Base-by-base conservation (phyloP, 2,113 vertebrate species). In the Bambusicola thoracicus region DNA sequence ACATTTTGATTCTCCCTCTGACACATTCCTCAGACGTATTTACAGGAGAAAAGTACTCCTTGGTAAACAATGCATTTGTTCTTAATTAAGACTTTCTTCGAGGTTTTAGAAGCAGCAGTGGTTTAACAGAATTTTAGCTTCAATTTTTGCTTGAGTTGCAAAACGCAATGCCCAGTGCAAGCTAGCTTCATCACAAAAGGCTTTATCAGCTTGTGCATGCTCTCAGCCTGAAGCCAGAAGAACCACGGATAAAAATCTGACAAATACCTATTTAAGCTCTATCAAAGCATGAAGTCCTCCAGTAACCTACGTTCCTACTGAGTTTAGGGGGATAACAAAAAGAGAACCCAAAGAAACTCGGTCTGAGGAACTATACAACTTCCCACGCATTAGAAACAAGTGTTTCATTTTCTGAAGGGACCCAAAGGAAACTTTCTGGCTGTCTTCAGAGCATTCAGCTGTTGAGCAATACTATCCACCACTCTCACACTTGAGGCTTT, bases 331-430 rank as follows among this genome's bases (percentile, higher is more conserved):
- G 43, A 86, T 34, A 36, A 56, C 43, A 86, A 90, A 68, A 81
- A 22, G 14, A 92, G 32, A 84, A 84, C 32, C 10, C 10, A 8
- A 55, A 81, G 51, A 21, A 84, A 84, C 41, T 87, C 38, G 6
- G 41, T 77, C 7, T 63, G 29, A 83, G 14, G 44, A 87, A 67
- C 22, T 44, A 14, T 16, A 13, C 14, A 77, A 84, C 56, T 17
- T 75, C 61, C 25, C 34, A 51, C 34, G 43, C 41, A 46, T 20
- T 27, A 68, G 29, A 83, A 94, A 72, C 34, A 85, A 81, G 43
- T 6, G 13, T 16, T 79, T 68, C 49, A 48, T 77, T 95, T 91
- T 94, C 69, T 88, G 80, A 83, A 85, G 51, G 51, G 65, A 83
- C 46, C 41, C 40, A 72, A 72, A 82, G 44, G 43, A 79, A 89